These are phyloP conservation scores for Ceuthmochares aereus DNA, from an alignment of 2,113 vertebrate genomes.

Conservation along the genomic window DNA sequence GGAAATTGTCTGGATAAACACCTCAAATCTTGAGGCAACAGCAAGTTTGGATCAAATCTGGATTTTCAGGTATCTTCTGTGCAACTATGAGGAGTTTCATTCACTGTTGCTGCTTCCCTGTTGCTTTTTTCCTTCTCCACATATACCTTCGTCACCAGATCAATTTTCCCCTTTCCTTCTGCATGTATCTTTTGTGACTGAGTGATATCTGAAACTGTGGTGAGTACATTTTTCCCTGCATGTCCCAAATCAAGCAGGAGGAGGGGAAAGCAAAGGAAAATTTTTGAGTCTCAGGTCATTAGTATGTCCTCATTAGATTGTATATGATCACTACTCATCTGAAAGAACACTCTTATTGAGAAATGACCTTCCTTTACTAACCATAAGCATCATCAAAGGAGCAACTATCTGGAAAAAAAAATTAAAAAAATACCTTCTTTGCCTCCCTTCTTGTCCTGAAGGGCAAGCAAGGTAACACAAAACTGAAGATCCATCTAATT, in stretches of 20 bases:
- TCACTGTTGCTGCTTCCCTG: not conserved
- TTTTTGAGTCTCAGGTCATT: accelerated
- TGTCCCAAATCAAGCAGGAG: not conserved
- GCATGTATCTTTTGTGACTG: not conserved
- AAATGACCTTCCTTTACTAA: constrained; percentile 8
- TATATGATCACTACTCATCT: not conserved
- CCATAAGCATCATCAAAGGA: not conserved
- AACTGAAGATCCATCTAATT: constrained; percentile 64
- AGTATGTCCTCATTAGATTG: not conserved
- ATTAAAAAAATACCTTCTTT: not conserved
- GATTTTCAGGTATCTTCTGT: not conserved
- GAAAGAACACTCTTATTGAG: not conserved
- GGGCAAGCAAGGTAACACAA: constrained; percentile 56
- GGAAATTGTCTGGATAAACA: not conserved
- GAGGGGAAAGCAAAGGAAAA: not conserved
- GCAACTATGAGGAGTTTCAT: not conserved
- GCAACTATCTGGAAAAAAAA: not conserved
- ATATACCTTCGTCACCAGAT: not conserved
- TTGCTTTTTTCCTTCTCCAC: not conserved
- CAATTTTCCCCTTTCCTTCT: not conserved
- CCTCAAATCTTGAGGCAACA: not conserved
- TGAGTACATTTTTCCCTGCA: accelerated
- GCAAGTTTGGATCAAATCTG: not conserved
- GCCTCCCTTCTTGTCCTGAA: constrained; percentile 57
- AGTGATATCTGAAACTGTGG: not conserved